Evolutionary conservation across 2,113 vertebrate genomes (phyloP).

Genomic region (Gallinago media): DNA sequence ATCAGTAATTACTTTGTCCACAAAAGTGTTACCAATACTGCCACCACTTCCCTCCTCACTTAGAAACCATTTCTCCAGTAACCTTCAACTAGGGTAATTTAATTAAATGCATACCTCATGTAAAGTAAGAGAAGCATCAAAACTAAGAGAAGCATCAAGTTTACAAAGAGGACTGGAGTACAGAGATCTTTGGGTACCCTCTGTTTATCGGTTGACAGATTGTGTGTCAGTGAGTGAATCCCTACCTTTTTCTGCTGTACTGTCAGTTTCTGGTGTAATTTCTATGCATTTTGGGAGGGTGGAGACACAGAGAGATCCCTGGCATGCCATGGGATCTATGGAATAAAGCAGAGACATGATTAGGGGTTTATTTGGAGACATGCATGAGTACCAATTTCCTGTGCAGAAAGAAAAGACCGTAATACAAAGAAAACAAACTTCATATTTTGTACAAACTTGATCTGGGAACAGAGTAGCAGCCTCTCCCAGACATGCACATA

Average conservation of each 20-base stretch:
- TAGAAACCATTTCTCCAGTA: background rate
- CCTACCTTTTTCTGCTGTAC: background rate
- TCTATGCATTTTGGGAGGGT: background rate
- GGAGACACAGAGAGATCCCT: background rate
- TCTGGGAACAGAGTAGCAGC: background rate
- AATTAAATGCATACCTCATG: background rate
- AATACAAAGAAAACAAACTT: background rate
- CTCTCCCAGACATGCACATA: accelerated
- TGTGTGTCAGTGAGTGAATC: background rate
- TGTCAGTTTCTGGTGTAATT: background rate
- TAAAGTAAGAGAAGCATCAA: background rate
- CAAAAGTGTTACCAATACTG: background rate
- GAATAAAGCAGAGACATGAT: background rate
- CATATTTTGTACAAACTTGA: background rate
- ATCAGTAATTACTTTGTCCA: background rate
- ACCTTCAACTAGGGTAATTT: background rate
- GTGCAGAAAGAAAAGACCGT: background rate
- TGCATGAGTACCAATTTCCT: background rate
- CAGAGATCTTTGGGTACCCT: background rate
- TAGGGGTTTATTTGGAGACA: background rate
- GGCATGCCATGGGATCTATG: background rate
- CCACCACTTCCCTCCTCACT: background rate
- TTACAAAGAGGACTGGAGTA: background rate
- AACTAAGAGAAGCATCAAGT: background rate
- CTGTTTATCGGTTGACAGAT: background rate